Conservation (phyloP, 2,797 vertebrate species). For the Phoxinus dragarum region DNA sequence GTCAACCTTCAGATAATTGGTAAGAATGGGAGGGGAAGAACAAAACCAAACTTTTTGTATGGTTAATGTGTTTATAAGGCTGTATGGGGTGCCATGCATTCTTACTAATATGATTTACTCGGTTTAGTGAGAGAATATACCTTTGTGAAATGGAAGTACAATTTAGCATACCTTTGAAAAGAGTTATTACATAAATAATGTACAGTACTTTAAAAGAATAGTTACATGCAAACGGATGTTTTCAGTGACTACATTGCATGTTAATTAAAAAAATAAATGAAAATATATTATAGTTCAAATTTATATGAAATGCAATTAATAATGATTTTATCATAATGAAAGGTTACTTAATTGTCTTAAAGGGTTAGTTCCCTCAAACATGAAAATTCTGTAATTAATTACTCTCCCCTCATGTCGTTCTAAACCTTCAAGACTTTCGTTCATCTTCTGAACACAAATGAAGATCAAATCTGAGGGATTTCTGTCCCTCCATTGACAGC, state of each 20-base stretch:
- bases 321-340: not conserved
- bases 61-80: not conserved
- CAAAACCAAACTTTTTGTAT: not conserved
- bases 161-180: not conserved
- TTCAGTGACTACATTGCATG: not conserved
- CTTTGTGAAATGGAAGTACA: not conserved
- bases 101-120: not conserved
- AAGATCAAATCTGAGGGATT: too few relatives aligned
- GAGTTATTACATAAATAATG: not conserved
- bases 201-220: not conserved
- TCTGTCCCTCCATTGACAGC: too few relatives aligned
- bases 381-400: not conserved
- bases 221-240: not conserved
- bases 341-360: not conserved
- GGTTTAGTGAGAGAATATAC: not conserved
- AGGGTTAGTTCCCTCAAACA: not conserved
- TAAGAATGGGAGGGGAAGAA: slow-evolving; percentile 42
- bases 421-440: not conserved
- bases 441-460: not conserved
- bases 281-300: not conserved
- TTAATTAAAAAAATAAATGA: not conserved
- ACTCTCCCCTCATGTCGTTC: not conserved
- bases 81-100: not conserved
- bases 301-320: not conserved
- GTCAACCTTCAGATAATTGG: slow-evolving; percentile 17